A percentile compares a stretch with the other conserved stretches of the same genome.
Evolutionary conservation across 1,140 invertebrate species (phyloP).

Genomic region (Phthorimaea operculella): DNA sequence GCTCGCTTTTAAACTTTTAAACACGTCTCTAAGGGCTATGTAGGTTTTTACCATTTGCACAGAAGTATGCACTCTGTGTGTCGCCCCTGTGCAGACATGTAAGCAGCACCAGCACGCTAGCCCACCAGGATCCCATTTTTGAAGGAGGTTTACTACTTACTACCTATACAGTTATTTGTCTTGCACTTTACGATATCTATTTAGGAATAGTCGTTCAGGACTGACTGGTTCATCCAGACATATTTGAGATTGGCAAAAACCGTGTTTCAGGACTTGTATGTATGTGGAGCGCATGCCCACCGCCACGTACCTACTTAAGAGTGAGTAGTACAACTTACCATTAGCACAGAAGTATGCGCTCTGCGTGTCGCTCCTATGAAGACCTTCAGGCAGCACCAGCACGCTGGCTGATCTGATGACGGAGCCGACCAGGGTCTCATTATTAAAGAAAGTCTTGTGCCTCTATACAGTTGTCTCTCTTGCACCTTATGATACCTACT

Average conservation of each 20-base stretch:
- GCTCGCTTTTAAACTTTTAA: too few species aligned
- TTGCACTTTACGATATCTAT: too few species aligned
- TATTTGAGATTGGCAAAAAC: slow-evolving; percentile 70
- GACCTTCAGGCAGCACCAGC: slow-evolving; percentile 70
- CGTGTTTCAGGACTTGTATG: slow-evolving; percentile 65
- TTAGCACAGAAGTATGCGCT: slow-evolving; percentile 72
- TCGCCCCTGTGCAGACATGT: slow-evolving; percentile 70
- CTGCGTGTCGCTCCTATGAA: slow-evolving; percentile 70
- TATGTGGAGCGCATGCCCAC: too few species aligned
- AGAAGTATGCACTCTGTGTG: slow-evolving; percentile 67
- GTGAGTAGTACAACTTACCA: too few species aligned
- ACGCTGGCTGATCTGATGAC: slow-evolving; percentile 69
- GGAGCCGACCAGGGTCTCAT: slow-evolving; percentile 68
- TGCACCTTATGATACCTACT: too few species aligned
- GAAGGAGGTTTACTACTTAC: slow-evolving; percentile 52
- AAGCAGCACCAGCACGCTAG: slow-evolving; percentile 62
- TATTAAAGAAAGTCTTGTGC: slow-evolving; percentile 64
- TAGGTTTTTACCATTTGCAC: too few species aligned
- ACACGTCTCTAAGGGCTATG: too few species aligned
- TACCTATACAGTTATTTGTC: too few species aligned
- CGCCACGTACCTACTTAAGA: too few species aligned
- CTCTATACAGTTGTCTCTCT: too few species aligned
- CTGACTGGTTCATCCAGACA: slow-evolving; percentile 67
- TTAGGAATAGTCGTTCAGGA: slow-evolving; percentile 72
- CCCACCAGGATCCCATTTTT: slow-evolving; percentile 51